phyloP scores from a whole-genome alignment of 2,113 vertebrate genomes.

The Psilopogon haemacephalus region DNA sequence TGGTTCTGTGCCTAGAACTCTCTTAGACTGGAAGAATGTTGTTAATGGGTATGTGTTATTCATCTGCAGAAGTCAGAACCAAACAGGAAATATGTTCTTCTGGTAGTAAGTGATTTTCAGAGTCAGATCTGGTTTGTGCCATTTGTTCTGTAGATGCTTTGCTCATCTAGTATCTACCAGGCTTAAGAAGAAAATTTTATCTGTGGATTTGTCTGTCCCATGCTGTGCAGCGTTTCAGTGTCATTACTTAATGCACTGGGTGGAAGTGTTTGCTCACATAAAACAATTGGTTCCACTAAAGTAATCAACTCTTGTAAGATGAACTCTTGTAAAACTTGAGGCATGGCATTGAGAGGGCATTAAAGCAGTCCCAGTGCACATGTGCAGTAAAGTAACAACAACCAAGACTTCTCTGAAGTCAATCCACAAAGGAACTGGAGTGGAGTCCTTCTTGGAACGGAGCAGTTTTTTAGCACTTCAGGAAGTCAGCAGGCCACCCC shows the following conservation, averaged over 20 bases:
- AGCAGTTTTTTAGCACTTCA: neutral
- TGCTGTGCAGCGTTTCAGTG: neutral
- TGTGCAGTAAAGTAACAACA: neutral
- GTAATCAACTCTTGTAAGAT: conserved; percentile 27
- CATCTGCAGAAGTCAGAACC: neutral
- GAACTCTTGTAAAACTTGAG: conserved; percentile 39
- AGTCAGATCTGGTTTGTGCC: neutral
- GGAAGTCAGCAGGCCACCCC: neutral
- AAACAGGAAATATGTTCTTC: neutral
- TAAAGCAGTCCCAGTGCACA: neutral
- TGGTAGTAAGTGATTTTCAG: neutral
- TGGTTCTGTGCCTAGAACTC: neutral
- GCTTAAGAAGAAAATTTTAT: conserved; percentile 8
- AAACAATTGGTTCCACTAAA: conserved; percentile 35
- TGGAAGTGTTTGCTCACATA: conserved; percentile 33
- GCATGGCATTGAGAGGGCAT: conserved; percentile 43
- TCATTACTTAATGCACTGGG: neutral
- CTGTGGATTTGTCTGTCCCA: neutral
- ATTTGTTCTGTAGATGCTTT: neutral
- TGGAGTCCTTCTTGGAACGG: neutral
- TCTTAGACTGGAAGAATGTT: neutral
- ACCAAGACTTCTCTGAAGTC: neutral
- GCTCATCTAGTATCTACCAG: neutral
- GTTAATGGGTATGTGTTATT: neutral
- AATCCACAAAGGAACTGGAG: neutral